Base-by-base conservation (phyloP, 2,113 vertebrate genomes). In the Zonotrichia leucophrys region DNA sequence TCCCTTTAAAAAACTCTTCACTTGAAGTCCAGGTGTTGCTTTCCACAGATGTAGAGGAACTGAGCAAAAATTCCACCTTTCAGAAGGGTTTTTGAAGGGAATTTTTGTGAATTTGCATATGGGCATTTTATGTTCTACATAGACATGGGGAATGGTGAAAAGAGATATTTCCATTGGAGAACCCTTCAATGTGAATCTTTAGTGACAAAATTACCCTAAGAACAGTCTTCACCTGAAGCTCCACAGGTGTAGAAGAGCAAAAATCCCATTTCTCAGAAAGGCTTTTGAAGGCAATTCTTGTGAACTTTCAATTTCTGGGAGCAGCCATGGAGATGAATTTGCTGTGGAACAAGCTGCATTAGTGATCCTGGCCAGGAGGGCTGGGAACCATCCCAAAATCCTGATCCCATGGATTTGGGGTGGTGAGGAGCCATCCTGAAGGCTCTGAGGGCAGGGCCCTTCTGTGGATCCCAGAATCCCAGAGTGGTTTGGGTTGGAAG, bases 61-160 rank as follows among this genome's bases (percentile, higher is more conserved):
- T 44, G 22, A 75, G n/a, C 2, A 30, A 53, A 70, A 67, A n/a
- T 7, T 10, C 8, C 2, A 0, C 27, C 0, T 37, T 30, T 67
- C 39, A 55, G 50, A 31, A 47, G 4, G 41, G 7, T 0, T 0
- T 56, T 74, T 33, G 24, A 67, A 69, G 52, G 39, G 13, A 69
- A 84, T 84, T 58, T 11, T 28, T 52, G 7, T 31, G 62, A 67
- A 7, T 2, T 52, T 50, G 6, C 30, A n/a, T 33, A 6, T 58
- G 18, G 33, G 17, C 8, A 25, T 73, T 53, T 66, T 50, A 4
- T 15, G 52, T 16, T 14, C 41, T 30, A 10, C 15, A 6, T 0
- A 33, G 67, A 59, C 4, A 8, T 2, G 3, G 23, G 64, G 20
- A 50, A 39, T 27, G 55, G 19, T 68, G 49, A 22, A 83, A 59